Evolutionary conservation across 2,888 invertebrate genomes (phyloP), one percentile per base, ranked within the genome.

Genomic region (Harpagoxenus sublaevis): DNA sequence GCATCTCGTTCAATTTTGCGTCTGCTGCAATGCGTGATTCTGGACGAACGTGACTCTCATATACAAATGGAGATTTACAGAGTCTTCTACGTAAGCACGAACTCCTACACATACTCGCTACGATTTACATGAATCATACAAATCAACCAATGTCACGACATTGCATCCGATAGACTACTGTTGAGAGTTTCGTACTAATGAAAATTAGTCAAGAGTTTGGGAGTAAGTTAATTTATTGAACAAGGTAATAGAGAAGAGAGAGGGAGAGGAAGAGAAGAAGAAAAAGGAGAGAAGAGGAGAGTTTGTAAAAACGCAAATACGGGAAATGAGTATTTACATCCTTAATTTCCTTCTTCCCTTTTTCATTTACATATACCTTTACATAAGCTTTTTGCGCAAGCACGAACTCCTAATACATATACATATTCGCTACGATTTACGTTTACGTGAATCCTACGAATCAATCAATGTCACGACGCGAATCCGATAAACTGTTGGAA

Each of bases 11-110:
- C 65, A 65, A 65, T 65, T 65, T 65, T 42, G 39, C n/a, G 12
- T 42, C 63, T 63, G 5, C 23, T 28, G 42, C 42, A 15, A 42
- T 65, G 10, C 15, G 42, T 65, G 23, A 65, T 65, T 42, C 23
- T 65, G 65, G 3, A 42, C n/a, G 28, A 68, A 45, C 68, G 42
- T 15, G 31, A 65, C 39, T 42, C 42, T 65, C 65, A 42, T 65
- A 8, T 15, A 65, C 42, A 65, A 65, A 65, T 45, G 15, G 65
- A 65, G 65, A 65, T 65, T 65, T 65, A 65, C 15, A 65, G 23
- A 65, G 6, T 23, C 42, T 28, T 65, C 45, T 42, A 8, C 8
- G 12, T 1, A 15, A 65, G 42, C 42, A 23, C 15, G n/a, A 63
- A n/a, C 23, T 42, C 23, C 12, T 15, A 65, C 65, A 65, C n/a